A percentile compares a stretch with the other conserved stretches of the same genome.
These are phyloP conservation scores for Muntiacus muntjak DNA, from an alignment of 2,113 vertebrate genomes.

Conservation along the genomic window DNA sequence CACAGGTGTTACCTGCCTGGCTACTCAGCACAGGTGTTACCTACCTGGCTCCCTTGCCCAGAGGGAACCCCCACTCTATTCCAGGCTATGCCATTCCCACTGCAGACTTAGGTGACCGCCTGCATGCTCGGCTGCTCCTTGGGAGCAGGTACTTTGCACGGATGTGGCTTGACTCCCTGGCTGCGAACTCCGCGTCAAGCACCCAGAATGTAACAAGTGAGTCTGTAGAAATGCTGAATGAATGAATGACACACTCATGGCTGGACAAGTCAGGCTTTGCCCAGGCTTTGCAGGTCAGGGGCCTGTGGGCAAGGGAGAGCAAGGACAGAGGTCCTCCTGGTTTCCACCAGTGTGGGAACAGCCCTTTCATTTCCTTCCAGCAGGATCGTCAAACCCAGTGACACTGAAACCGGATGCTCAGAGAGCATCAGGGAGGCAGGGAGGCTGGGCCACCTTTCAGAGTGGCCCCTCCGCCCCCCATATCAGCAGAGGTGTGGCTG, in stretches of 20 bases:
- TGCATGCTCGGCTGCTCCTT: neutral
- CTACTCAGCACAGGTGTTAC: neutral
- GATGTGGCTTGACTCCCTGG: neutral
- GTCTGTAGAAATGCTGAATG: no score
- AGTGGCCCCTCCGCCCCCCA: accelerated
- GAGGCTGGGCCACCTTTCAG: neutral
- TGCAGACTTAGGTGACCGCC: accelerated
- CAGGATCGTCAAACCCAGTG: neutral
- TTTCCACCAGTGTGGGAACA: neutral
- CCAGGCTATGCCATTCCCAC: no score
- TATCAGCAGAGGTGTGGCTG: neutral
- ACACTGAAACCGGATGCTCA: neutral
- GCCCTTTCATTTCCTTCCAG: neutral
- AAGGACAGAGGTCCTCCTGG: neutral
- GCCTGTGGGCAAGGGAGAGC: neutral
- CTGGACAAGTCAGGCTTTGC: neutral
- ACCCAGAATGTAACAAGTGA: accelerated
- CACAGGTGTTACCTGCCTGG: neutral
- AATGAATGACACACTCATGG: neutral
- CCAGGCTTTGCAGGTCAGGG: neutral
- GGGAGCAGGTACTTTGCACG: accelerated
- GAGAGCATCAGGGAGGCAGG: neutral
- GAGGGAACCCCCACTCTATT: neutral
- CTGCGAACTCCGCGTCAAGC: neutral
- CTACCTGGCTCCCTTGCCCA: neutral